Base-by-base conservation (phyloP, 2,797 vertebrate genomes). In the Chaunax sp. region DNA sequence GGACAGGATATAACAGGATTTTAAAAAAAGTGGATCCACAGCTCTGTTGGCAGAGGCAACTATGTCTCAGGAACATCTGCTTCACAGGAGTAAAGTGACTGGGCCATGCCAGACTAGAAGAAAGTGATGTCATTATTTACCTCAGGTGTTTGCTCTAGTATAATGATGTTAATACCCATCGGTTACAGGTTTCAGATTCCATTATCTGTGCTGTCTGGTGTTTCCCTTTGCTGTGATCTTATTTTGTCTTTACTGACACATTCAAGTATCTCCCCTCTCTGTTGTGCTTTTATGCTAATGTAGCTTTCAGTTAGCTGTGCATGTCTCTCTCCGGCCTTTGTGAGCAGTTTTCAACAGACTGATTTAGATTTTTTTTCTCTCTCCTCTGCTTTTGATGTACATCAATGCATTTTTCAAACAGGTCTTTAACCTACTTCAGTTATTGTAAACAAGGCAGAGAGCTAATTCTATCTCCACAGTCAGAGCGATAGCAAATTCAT, bases 281-380 rank as follows among this genome's bases (percentile, higher is more conserved):
- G 38, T 13, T 38, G 23, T 2, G 30, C 46, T 51, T 82, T 78
- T 49, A 71, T 69, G 44, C 19, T 18, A 25, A 49, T 53, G 37
- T 28, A 19, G 37, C 41, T n/a, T n/a, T n/a, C 64, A 15, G 53
- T 72, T 45, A 80, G 33, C 19, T 45, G 11, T 20, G 8, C 28
- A 25, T n/a, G 45, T 18, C 0, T 20, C 51, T 59, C 51, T 56
- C 50, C 35, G 53, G 52, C 62, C 44, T 77, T n/a, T n/a, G n/a
- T n/a, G n/a, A n/a, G n/a, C n/a, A n/a, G n/a, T 71, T 72, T 73
- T 78, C 41, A 69, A 64, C 26, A n/a, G 59, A 49, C 25, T 51
- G 30, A 50, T 78, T 55, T 64, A 5, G 22, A 3, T 11, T 30
- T 40, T 25, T 23, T 46, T 2, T 22, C 20, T 61, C 52, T 59